Conservation (phyloP, 2,113 vertebrate genomes). For the Triplophysa siluroides region DNA sequence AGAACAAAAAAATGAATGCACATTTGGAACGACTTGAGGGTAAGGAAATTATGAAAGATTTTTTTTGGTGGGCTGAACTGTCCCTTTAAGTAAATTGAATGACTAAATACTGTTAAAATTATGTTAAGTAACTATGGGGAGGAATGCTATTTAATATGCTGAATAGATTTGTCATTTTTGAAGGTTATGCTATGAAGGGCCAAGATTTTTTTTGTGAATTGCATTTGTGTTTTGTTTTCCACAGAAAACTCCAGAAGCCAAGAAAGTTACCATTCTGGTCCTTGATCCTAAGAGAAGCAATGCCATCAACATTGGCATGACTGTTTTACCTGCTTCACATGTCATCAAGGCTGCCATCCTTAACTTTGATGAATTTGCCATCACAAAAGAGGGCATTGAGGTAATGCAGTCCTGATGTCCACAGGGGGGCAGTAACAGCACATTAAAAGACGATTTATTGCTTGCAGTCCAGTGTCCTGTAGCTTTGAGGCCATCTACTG, state of each 20-base stretch:
- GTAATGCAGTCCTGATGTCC: slow-evolving; percentile 63
- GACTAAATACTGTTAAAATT: neutral
- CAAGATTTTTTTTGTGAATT: neutral
- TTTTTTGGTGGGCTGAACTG: too few relatives aligned
- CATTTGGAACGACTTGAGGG: too few relatives aligned
- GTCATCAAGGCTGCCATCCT: slow-evolving; percentile 92
- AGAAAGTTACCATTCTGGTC: slow-evolving; percentile 82
- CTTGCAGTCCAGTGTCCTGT: too few relatives aligned
- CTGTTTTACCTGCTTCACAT: slow-evolving; percentile 85
- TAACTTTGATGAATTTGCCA: slow-evolving; percentile 93
- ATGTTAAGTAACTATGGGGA: neutral
- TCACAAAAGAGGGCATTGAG: slow-evolving; percentile 96
- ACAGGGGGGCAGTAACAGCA: slow-evolving; percentile 18
- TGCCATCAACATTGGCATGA: slow-evolving; percentile 95
- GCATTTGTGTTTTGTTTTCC: neutral
- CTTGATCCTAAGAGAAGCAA: slow-evolving; percentile 94
- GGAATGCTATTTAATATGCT: neutral
- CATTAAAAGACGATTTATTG: neutral
- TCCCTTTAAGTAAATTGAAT: too few relatives aligned
- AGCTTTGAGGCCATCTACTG: too few relatives aligned
- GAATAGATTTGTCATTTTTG: neutral
- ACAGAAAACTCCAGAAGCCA: slow-evolving; percentile 84
- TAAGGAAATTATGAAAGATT: too few relatives aligned
- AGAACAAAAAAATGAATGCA: too few relatives aligned
- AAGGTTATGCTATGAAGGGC: neutral